Percentiles rank a stretch among this genome's conserved stretches.
Conservation (phyloP, 2,888 invertebrate species). For the Trachelus troglodyta region DNA sequence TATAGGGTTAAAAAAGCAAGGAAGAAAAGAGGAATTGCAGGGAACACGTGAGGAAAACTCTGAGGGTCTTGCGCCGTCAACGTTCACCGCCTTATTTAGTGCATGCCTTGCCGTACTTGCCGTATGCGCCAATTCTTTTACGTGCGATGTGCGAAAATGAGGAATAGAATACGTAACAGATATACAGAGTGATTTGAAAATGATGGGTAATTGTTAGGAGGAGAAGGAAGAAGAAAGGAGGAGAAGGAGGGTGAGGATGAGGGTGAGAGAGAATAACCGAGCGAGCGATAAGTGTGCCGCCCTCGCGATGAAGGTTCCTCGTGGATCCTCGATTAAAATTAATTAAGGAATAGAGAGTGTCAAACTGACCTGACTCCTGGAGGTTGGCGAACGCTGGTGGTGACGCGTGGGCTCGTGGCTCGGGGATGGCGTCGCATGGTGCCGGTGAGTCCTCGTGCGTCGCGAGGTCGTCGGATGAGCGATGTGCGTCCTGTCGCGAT, state of each 20-base stretch:
- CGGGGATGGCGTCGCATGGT: constrained; percentile 54
- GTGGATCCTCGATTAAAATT: no score
- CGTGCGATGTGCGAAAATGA: not conserved
- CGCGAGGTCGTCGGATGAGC: constrained; percentile 51
- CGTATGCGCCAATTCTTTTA: no score
- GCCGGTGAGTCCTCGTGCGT: constrained; percentile 53
- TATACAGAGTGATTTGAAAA: constrained; percentile 13
- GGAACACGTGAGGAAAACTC: no score
- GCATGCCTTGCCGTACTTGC: no score
- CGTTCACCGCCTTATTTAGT: no score
- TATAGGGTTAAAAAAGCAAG: not conserved
- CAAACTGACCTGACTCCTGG: constrained; percentile 63
- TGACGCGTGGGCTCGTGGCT: constrained; percentile 53
- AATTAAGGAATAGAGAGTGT: constrained; percentile 7
- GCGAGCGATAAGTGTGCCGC: no score
- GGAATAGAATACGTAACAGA: constrained; percentile 16
- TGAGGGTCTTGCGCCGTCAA: no score
- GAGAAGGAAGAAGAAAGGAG: constrained; percentile 3
- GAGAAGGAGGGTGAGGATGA: not conserved
- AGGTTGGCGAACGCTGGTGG: constrained; percentile 56
- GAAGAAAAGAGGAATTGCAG: constrained; percentile 1
- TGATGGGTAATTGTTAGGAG: not conserved
- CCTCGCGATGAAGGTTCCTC: no score
- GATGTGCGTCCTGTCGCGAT: constrained; percentile 38
- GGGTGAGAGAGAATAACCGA: no score